Evolutionary conservation across 2,113 vertebrate genomes (phyloP).

Genomic region (Carassius carassius): DNA sequence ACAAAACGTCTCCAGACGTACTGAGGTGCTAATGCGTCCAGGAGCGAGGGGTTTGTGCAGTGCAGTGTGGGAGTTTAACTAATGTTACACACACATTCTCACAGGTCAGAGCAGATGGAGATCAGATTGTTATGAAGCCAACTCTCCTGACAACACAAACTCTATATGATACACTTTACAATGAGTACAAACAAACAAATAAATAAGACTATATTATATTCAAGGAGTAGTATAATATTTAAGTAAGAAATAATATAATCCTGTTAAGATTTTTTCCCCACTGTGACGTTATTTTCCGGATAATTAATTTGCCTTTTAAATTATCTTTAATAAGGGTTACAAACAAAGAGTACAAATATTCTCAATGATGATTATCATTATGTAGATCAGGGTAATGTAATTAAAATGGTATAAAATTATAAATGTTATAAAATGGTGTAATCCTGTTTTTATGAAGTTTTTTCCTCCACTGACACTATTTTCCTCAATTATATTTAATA

Average conservation of each 20-base stretch:
- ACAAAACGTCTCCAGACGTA: constrained; percentile 7
- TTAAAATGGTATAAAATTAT: too few species aligned
- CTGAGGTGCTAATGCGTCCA: constrained; percentile 1
- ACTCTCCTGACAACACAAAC: neutral
- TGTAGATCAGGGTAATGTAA: too few species aligned
- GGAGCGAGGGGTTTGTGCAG: neutral
- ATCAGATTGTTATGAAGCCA: neutral
- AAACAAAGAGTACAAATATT: too few species aligned
- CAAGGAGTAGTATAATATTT: neutral
- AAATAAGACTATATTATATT: neutral
- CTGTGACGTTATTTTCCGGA: too few species aligned
- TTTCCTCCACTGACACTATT: neutral
- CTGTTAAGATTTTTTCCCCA: neutral
- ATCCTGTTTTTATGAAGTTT: too few species aligned
- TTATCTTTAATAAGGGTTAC: too few species aligned
- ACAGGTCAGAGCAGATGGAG: neutral
- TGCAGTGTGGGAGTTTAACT: neutral
- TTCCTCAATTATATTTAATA: neutral
- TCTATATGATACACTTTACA: neutral
- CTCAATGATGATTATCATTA: too few species aligned
- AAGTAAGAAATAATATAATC: neutral
- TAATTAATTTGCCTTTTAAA: too few species aligned
- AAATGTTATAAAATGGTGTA: too few species aligned
- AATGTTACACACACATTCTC: neutral
- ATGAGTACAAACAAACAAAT: neutral